Conservation (phyloP, 2,888 invertebrate genomes). For the Graphium colonna region DNA sequence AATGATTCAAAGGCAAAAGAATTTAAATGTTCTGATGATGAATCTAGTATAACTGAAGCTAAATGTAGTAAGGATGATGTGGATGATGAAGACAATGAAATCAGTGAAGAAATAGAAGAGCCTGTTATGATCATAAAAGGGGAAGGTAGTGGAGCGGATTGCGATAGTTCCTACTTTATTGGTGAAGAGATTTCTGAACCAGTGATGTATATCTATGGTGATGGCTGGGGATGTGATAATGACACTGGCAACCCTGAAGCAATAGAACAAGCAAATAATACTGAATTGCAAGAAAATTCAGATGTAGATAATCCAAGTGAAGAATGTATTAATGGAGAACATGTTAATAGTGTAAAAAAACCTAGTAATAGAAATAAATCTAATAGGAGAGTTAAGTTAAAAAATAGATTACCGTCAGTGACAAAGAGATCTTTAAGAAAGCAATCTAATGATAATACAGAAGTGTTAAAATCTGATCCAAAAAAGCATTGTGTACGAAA, state of each 20-base stretch:
- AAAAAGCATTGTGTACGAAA: constrained; percentile 70
- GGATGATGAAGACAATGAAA: constrained; percentile 29
- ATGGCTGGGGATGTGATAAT: constrained; percentile 86
- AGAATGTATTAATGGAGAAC: constrained; percentile 65
- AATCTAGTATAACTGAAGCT: constrained; percentile 29
- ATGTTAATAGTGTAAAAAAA: constrained; percentile 46
- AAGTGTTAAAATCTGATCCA: constrained; percentile 56
- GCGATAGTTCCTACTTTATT: constrained; percentile 76
- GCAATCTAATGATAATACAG: constrained; percentile 58
- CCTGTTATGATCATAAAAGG: constrained; percentile 85
- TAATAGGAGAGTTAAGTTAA: constrained; percentile 54
- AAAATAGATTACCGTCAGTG: constrained; percentile 43
- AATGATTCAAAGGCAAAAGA: constrained; percentile 21
- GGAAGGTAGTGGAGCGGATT: constrained; percentile 84
- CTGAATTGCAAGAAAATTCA: constrained; percentile 40
- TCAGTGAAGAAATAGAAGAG: constrained; percentile 86
- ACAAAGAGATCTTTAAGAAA: constrained; percentile 64
- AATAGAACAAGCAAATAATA: constrained; percentile 46
- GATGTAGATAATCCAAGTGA: constrained; percentile 56
- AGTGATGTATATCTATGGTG: constrained; percentile 84
- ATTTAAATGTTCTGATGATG: constrained; percentile 22
- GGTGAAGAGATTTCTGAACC: constrained; percentile 88
- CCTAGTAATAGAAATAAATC: constrained; percentile 51
- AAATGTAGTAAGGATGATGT: neutral
- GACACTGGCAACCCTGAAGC: constrained; percentile 84